These are phyloP conservation scores for Andrena fulva DNA, from an alignment of 2,888 invertebrate species.

Conservation along the genomic window DNA sequence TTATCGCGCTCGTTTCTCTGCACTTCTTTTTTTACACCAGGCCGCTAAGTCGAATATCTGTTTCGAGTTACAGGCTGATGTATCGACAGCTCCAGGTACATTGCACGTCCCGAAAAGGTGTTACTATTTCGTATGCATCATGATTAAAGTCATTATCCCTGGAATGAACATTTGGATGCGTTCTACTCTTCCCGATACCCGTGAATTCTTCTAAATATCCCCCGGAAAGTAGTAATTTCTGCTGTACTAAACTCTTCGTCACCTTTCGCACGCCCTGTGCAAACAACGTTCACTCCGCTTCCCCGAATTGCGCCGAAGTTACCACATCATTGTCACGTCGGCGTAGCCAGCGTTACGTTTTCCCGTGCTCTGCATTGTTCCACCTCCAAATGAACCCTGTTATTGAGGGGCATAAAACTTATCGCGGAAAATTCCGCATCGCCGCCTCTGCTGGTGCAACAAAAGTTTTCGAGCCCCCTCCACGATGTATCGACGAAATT, in stretches of 20 bases:
- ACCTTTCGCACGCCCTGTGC: not conserved
- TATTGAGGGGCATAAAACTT: not conserved
- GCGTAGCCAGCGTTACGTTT: not conserved
- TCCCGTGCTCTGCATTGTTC: not conserved
- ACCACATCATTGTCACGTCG: constrained; percentile 7
- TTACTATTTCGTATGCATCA: no score
- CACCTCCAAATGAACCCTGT: not conserved
- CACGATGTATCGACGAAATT: constrained; percentile 13
- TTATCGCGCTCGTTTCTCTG: constrained; percentile 21
- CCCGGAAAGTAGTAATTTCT: not conserved
- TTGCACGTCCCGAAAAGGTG: no score
- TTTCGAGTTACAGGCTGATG: not conserved
- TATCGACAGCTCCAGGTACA: not conserved
- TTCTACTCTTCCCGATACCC: no score
- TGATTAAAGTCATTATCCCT: no score
- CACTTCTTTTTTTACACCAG: not conserved
- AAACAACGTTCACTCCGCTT: not conserved
- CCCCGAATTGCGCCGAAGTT: not conserved
- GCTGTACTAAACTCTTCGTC: not conserved
- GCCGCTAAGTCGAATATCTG: not conserved
- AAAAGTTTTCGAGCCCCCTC: not conserved
- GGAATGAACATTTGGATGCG: no score
- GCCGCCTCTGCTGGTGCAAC: not conserved
- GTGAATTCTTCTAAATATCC: no score
- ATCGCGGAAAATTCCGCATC: not conserved